These are phyloP conservation scores for Pygocentrus nattereri DNA, from an alignment of 2,797 vertebrate species.

Conservation along the genomic window DNA sequence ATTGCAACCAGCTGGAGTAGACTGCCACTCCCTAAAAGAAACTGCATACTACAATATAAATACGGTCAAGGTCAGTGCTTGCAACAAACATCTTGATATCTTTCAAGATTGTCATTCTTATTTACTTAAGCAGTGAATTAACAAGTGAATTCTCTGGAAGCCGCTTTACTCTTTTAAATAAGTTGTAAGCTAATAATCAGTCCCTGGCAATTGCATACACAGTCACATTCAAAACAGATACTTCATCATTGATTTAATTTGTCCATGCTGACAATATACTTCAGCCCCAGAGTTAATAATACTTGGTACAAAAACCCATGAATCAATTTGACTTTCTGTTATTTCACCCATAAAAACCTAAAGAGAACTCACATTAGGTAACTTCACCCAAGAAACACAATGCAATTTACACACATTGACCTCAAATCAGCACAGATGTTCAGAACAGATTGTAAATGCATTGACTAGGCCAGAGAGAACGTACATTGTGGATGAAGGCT, in stretches of 20 bases:
- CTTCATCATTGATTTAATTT: neutral
- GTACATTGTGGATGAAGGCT: constrained; percentile 23
- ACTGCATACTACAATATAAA: constrained; percentile 49
- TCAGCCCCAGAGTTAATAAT: neutral
- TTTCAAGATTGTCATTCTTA: neutral
- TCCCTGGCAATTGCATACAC: neutral
- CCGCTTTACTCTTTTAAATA: neutral
- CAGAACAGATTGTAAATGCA: neutral
- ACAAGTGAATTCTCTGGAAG: neutral
- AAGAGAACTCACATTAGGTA: neutral
- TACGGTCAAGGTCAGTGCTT: constrained; percentile 26
- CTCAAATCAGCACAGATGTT: neutral
- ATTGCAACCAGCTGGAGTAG: constrained; percentile 61
- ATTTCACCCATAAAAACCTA: neutral
- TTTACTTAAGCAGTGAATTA: neutral
- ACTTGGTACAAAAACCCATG: neutral
- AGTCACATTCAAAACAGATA: neutral
- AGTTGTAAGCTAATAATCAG: neutral
- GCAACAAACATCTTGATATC: neutral
- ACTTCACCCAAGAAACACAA: neutral
- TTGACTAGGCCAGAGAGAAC: neutral
- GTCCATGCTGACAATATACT: neutral
- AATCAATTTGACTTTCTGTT: neutral
- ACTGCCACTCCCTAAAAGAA: constrained; percentile 58
- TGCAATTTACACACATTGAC: neutral